Conservation (phyloP, 1,140 invertebrate species). For the Charaxes varanes region DNA sequence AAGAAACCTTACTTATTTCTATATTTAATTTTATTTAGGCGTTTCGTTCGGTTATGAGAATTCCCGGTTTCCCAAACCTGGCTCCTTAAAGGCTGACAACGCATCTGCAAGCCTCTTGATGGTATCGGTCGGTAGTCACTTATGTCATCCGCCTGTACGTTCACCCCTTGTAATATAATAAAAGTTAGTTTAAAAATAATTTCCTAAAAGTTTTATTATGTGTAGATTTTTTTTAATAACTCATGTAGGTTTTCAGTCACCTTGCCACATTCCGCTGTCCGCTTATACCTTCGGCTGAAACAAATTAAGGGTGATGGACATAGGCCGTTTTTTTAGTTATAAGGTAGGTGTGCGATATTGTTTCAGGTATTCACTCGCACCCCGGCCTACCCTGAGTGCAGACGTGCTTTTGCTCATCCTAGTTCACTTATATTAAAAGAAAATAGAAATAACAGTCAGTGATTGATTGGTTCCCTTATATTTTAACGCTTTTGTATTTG, state of each 20-base stretch:
- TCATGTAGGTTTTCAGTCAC: conserved; percentile 3
- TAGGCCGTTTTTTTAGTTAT: conserved; percentile 34
- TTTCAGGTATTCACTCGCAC: conserved; percentile 41
- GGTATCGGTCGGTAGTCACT: no score
- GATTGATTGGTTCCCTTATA: neutral
- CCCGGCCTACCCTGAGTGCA: conserved; percentile 31
- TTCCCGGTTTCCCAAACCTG: no score
- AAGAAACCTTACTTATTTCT: no score
- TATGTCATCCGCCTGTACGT: no score
- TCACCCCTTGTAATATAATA: no score
- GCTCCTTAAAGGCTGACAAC: no score
- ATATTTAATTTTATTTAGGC: no score
- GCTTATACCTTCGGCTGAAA: conserved; percentile 18
- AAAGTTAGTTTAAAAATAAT: no score
- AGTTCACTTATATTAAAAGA: neutral
- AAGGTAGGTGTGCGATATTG: conserved; percentile 31
- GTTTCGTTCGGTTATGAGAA: no score
- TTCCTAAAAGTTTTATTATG: no score
- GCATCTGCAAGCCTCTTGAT: no score
- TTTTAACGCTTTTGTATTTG: neutral
- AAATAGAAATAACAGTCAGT: neutral
- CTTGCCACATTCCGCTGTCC: conserved; percentile 16
- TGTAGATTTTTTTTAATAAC: no score
- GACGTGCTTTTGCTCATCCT: conserved; percentile 30
- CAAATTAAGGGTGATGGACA: conserved; percentile 35